Percentiles rank a stretch among this genome's conserved stretches.
Conservation (phyloP, 2,888 invertebrate genomes). For the Morinoia aosen region DNA sequence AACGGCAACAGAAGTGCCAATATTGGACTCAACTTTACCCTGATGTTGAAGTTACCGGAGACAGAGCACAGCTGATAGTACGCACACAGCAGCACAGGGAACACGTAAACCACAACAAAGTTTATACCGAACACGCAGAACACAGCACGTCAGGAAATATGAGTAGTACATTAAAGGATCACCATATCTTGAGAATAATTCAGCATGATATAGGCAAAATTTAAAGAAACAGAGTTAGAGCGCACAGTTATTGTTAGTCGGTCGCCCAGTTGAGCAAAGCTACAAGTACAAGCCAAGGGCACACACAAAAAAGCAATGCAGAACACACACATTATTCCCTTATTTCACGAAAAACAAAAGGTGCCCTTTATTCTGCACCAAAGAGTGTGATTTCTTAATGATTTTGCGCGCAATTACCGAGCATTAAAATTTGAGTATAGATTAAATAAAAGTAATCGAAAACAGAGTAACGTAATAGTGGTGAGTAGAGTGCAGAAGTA, state of each 20-base stretch:
- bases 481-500: too few species aligned
- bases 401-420: neutral
- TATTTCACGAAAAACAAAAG: neutral
- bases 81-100: slow-evolving; percentile 20
- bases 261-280: neutral
- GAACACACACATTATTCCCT: neutral
- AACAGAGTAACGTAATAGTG: neutral
- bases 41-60: neutral
- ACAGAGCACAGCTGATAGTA: neutral
- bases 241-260: neutral
- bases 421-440: neutral
- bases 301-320: neutral
- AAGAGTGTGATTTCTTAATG: neutral
- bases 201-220: neutral
- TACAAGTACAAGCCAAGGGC: neutral
- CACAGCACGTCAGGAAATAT: neutral
- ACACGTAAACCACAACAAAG: slow-evolving; percentile 24
- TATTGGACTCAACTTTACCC: neutral
- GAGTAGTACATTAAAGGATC: neutral
- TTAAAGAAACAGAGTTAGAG: neutral
- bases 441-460: neutral
- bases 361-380: neutral
- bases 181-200: neutral
- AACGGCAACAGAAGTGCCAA: neutral
- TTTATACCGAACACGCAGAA: neutral